Percentiles rank a stretch among this genome's conserved stretches.
These are phyloP conservation scores for Eulemur rubriventer DNA, from an alignment of 2,797 vertebrate species.

Conservation along the genomic window DNA sequence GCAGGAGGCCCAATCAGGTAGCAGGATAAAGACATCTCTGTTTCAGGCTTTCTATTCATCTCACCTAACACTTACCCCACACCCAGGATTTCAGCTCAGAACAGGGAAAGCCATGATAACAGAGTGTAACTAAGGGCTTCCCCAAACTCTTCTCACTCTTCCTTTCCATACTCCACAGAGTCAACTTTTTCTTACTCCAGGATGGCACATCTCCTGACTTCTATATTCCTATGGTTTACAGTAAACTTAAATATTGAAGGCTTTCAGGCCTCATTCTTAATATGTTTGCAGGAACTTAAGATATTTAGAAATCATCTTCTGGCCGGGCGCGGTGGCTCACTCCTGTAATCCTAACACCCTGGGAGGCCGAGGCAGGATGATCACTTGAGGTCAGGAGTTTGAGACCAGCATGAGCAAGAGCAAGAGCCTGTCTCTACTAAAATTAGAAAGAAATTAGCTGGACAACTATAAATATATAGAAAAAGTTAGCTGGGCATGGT, in stretches of 20 bases:
- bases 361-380: too few species aligned
- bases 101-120: neutral
- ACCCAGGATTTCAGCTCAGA: neutral
- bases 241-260: neutral
- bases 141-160: neutral
- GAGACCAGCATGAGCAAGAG: too few species aligned
- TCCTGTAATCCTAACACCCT: too few species aligned
- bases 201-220: neutral
- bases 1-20: too few species aligned
- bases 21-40: neutral
- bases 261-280: neutral
- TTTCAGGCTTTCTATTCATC: neutral
- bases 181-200: neutral
- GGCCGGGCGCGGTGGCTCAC: too few species aligned
- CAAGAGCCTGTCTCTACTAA: too few species aligned
- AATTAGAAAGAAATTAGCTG: too few species aligned
- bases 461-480: too few species aligned
- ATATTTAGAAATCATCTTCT: neutral
- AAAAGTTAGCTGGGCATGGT: too few species aligned
- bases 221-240: neutral
- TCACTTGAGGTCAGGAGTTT: too few species aligned
- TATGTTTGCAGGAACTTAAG: neutral
- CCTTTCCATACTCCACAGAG: neutral
- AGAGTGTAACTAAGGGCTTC: neutral
- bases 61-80: too few species aligned